Base-by-base conservation (phyloP, 1,140 invertebrate species). In the Drosophila suzukii region DNA sequence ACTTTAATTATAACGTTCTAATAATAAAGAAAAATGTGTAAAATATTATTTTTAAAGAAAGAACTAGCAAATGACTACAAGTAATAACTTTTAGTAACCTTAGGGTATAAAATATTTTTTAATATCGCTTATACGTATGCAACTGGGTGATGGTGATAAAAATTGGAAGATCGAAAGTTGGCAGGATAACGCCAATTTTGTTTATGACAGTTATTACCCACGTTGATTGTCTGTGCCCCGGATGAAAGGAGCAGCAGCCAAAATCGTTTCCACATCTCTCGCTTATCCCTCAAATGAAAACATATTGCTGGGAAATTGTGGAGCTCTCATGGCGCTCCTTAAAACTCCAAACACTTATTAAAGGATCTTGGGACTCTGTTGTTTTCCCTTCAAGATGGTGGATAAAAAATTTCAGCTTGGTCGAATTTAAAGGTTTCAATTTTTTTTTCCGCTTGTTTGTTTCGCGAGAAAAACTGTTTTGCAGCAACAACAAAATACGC, bases 201-300 rank as follows among this genome's bases (percentile, higher is more conserved):
- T 78, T 86, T 86, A 86, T 88, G 82, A 88, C 82, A 82, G 83
- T 88, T 88, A 86, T 86, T 88, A 88, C 78, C 86, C 85, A 86
- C 68, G 78, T 66, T 86, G 51, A 70, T 88, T 81, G 83, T 70
- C 81, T 74, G 59, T 46, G 65, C 38, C 44, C 53, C 49, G 60
- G 32, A 59, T 75, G 47, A 85, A 81, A 63, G 68, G 74, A 77
- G 59, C 77, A 84, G 76, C 77, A 57, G 15, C 39, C 27, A 70
- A 44, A 58, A 77, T 47, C 56, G 81, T 50, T 65, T 60, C 67
- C 81, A 85, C 81, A 85, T 81, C 68, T 81, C 72, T 78, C 63
- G 63, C 78, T 78, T 75, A 78, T 85, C 60, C 75, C 53, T 63
- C 56, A 82, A 88, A 82, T 82, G 66, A 86, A 88, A 86, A 82